Evolutionary conservation across 2,888 invertebrate genomes (phyloP).

Genomic region (Beris chalybata): DNA sequence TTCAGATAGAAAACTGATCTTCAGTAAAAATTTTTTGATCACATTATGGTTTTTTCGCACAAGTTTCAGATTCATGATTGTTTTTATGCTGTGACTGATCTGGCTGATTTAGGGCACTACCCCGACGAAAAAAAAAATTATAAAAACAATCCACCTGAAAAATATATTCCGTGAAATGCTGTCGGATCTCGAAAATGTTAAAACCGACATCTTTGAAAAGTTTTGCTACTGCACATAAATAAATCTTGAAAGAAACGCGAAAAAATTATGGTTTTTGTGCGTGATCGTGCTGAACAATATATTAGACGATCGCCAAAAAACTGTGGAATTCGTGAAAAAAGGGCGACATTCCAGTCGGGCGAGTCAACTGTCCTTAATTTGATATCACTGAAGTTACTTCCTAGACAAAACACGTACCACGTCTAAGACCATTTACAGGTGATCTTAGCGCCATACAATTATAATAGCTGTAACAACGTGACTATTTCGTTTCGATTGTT

Average conservation of each 20-base stretch:
- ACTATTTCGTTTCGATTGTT: neutral
- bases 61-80: neutral
- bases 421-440: conserved; percentile 14
- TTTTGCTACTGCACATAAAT: conserved; percentile 15
- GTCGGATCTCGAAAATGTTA: neutral
- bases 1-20: too few species aligned
- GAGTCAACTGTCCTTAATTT: too few species aligned
- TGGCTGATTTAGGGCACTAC: neutral
- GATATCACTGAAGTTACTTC: too few species aligned
- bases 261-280: neutral
- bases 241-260: conserved; percentile 1
- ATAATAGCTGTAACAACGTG: conserved; percentile 19
- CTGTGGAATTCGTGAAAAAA: too few species aligned
- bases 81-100: neutral
- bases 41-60: conserved; percentile 12
- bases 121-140: neutral
- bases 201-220: neutral
- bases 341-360: too few species aligned
- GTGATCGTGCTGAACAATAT: conserved; percentile 11
- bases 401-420: too few species aligned
- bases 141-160: conserved; percentile 11
- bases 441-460: conserved; percentile 30
- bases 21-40: too few species aligned
- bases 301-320: too few species aligned
- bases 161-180: conserved; percentile 11